phyloP scores from a whole-genome alignment of 2,888 invertebrate genomes.

The Acleris holmiana region DNA sequence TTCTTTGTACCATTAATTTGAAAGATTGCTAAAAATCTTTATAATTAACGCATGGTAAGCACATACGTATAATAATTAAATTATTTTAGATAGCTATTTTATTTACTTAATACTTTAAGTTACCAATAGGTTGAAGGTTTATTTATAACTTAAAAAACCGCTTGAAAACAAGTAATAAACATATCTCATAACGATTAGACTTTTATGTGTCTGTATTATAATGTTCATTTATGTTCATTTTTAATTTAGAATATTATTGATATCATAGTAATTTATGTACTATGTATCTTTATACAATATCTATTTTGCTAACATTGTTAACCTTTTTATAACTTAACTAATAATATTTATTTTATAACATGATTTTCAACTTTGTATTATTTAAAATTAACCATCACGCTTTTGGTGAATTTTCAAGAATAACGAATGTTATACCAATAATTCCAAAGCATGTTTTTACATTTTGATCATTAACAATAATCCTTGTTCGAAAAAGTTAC shows the following conservation, averaged over 20 bases:
- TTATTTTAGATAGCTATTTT: slow-evolving; percentile 12
- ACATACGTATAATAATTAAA: not conserved
- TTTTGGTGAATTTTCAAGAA: slow-evolving; percentile 25
- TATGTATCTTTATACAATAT: not conserved
- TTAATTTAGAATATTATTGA: not conserved
- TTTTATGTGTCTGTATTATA: slow-evolving; percentile 3
- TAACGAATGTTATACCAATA: slow-evolving; percentile 29
- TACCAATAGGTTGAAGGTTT: slow-evolving; percentile 22
- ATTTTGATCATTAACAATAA: slow-evolving; percentile 23
- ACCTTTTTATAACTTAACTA: slow-evolving; percentile 4
- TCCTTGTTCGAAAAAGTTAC: slow-evolving; percentile 6
- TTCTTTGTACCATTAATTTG: not conserved
- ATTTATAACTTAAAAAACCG: slow-evolving; percentile 16
- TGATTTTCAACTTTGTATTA: slow-evolving; percentile 6
- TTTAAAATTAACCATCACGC: slow-evolving; percentile 26
- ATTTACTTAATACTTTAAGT: slow-evolving; percentile 5
- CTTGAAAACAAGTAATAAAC: slow-evolving; percentile 28
- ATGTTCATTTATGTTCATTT: slow-evolving; percentile 18
- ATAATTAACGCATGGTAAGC: not conserved
- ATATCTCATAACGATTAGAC: slow-evolving; percentile 27
- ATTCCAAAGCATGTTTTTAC: slow-evolving; percentile 30
- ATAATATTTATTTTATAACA: slow-evolving; percentile 11
- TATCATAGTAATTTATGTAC: not conserved
- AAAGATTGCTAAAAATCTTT: not conserved
- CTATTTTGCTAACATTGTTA: not conserved